These are phyloP conservation scores for Lepidurus apus DNA, from an alignment of 1,140 invertebrate genomes.

Conservation along the genomic window DNA sequence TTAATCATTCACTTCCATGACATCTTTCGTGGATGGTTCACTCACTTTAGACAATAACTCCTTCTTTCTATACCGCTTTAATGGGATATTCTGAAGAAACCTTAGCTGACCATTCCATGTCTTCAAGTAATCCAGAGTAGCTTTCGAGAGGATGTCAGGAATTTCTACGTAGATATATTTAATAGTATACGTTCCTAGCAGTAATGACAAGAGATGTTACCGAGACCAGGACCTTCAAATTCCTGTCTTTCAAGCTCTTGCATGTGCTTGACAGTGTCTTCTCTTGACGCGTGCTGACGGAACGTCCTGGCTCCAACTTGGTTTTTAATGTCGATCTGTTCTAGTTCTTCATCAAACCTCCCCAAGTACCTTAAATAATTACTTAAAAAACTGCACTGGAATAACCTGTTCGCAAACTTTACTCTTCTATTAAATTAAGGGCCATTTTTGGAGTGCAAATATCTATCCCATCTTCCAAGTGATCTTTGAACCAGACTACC, in stretches of 20 bases:
- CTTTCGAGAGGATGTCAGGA: conserved; percentile 55
- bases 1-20: not conserved
- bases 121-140: conserved; percentile 54
- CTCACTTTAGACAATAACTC: conserved; percentile 36
- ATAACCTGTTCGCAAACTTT: conserved; percentile 39
- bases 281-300: conserved; percentile 65
- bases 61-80: conserved; percentile 54
- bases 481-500: conserved; percentile 61
- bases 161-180: conserved; percentile 45
- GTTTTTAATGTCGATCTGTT: conserved; percentile 67
- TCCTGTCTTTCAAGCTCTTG: conserved; percentile 62
- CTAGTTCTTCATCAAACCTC: conserved; percentile 67
- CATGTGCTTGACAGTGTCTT: conserved; percentile 65
- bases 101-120: conserved; percentile 62
- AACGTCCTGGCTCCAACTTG: conserved; percentile 59
- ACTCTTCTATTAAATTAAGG: conserved; percentile 54
- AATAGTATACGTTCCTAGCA: not conserved
- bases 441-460: conserved; percentile 54
- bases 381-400: conserved; percentile 34
- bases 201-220: conserved; percentile 44
- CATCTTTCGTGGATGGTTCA: not conserved
- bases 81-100: conserved; percentile 59
- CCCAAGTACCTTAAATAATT: conserved; percentile 48
- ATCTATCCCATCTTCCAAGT: conserved; percentile 51
- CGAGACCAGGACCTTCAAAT: conserved; percentile 64